These are phyloP conservation scores for Lipotes vexillifer DNA, from an alignment of 2,113 vertebrate genomes.

Conservation along the genomic window DNA sequence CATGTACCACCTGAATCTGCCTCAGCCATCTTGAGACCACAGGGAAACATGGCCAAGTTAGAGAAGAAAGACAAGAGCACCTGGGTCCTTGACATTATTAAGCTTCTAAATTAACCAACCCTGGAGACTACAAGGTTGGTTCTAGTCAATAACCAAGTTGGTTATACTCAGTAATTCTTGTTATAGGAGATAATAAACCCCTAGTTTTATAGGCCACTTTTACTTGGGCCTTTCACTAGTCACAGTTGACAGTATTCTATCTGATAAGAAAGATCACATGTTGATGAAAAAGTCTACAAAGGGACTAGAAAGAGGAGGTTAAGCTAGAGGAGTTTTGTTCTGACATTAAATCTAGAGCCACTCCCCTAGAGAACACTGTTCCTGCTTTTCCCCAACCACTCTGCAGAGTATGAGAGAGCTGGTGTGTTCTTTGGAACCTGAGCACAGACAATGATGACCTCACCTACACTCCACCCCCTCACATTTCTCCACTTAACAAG, in stretches of 20 bases:
- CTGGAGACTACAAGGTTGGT: background rate
- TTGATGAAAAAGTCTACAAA: background rate
- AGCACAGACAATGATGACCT: background rate
- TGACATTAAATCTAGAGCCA: background rate
- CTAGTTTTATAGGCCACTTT: background rate
- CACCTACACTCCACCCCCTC: background rate
- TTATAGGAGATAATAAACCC: background rate
- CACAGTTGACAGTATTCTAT: background rate
- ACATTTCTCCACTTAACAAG: constrained; percentile 17
- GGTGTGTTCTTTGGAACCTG: background rate
- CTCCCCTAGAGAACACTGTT: background rate
- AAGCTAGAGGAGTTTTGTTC: background rate
- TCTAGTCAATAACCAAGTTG: too few relatives aligned
- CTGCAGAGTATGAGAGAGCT: background rate
- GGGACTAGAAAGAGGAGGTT: background rate
- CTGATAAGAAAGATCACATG: background rate
- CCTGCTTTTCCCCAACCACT: background rate
- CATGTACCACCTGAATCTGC: background rate
- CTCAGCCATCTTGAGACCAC: background rate
- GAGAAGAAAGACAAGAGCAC: background rate
- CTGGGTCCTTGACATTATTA: background rate
- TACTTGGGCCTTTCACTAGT: background rate
- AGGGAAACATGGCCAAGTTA: background rate
- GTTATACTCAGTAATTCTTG: background rate
- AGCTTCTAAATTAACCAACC: background rate